Conservation (phyloP, 2,797 vertebrate genomes). For the Hapalemur alaotrensis region DNA sequence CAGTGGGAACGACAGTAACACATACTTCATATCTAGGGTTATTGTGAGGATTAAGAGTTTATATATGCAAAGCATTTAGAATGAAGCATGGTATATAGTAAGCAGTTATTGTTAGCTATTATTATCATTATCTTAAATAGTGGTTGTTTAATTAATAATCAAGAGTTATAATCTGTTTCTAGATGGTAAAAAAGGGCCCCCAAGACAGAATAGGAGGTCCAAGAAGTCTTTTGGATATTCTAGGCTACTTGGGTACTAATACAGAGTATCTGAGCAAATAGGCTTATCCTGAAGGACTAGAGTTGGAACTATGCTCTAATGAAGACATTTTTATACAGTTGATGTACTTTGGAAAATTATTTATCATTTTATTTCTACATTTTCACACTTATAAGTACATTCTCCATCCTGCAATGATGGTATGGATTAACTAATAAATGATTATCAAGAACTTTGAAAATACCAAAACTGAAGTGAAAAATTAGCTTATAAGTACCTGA, state of each 20-base stretch:
- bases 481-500: background rate
- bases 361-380: conserved; percentile 44
- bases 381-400: conserved; percentile 36
- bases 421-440: conserved; percentile 1
- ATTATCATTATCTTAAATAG: background rate
- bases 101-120: background rate
- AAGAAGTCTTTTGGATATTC: background rate
- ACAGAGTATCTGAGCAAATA: background rate
- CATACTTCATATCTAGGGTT: background rate
- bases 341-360: background rate
- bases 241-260: background rate
- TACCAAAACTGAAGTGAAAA: conserved; percentile 29
- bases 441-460: conserved; percentile 43
- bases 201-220: background rate
- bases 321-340: conserved; percentile 26
- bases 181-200: background rate
- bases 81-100: background rate
- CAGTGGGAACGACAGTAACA: background rate
- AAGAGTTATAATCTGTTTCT: background rate
- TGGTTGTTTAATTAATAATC: background rate
- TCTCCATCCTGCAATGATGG: background rate
- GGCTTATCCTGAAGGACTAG: background rate
- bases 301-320: background rate
- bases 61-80: background rate
- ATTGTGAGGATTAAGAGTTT: background rate